These are phyloP conservation scores for Brassicogethes aeneus DNA, from an alignment of 2,888 invertebrate genomes.

Conservation along the genomic window DNA sequence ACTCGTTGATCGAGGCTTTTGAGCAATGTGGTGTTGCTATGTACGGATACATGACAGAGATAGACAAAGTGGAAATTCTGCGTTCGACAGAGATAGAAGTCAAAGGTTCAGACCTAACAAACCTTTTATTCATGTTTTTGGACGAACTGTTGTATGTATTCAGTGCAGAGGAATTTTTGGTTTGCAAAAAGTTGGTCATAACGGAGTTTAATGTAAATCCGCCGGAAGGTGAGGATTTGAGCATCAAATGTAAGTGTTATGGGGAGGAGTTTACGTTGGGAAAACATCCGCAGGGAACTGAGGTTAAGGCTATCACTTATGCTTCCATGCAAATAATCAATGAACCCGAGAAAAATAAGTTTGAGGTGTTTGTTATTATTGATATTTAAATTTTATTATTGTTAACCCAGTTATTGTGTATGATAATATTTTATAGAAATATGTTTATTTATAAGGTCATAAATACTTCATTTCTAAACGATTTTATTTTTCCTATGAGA, in stretches of 20 bases:
- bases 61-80: constrained; percentile 72
- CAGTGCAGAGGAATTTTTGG: constrained; percentile 82
- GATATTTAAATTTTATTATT: constrained; percentile 82
- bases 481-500: too few species aligned
- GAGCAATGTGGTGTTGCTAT: constrained; percentile 93
- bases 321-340: constrained; percentile 94
- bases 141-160: constrained; percentile 92
- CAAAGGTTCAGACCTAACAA: constrained; percentile 78
- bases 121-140: constrained; percentile 83
- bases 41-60: constrained; percentile 97
- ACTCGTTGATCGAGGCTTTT: constrained; percentile 77
- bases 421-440: too few species aligned
- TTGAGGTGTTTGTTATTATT: constrained; percentile 94
- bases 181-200: constrained; percentile 80
- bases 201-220: constrained; percentile 61
- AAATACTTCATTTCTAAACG: too few species aligned
- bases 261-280: constrained; percentile 92
- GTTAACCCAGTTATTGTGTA: too few species aligned
- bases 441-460: too few species aligned
- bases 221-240: constrained; percentile 58
- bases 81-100: constrained; percentile 77
- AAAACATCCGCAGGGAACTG: constrained; percentile 95
- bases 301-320: constrained; percentile 99
- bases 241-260: constrained; percentile 69
- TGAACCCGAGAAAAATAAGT: constrained; percentile 56